Evolutionary conservation across 2,113 vertebrate species (phyloP).

Genomic region (Pterocles burchelli): DNA sequence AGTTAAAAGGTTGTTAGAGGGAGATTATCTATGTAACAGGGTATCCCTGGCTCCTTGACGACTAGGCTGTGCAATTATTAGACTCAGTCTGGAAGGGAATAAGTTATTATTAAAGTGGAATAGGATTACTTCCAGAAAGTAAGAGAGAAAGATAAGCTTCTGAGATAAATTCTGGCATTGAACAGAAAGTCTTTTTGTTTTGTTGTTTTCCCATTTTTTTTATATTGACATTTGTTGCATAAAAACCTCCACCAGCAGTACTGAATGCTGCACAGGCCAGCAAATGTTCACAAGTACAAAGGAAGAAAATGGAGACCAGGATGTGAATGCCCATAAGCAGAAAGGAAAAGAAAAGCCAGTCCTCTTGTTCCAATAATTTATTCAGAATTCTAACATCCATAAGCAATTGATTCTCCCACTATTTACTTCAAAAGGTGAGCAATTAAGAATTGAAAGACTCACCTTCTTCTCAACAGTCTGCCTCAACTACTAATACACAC

Average conservation of each 20-base stretch:
- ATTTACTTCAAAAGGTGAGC: neutral
- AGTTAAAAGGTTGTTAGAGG: neutral
- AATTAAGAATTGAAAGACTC: neutral
- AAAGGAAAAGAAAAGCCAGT: neutral
- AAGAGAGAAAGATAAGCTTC: neutral
- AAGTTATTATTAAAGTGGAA: neutral
- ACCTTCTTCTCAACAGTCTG: neutral
- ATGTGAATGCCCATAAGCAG: neutral
- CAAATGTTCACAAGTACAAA: neutral
- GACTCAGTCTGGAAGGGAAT: neutral
- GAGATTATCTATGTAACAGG: neutral
- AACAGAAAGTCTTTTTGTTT: neutral
- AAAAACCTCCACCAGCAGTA: neutral
- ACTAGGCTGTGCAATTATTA: neutral
- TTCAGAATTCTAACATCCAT: neutral
- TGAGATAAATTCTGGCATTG: neutral
- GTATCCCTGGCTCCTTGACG: neutral
- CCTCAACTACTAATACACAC: neutral
- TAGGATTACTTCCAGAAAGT: neutral
- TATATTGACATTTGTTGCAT: neutral
- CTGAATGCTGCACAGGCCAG: neutral
- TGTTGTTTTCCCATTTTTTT: neutral
- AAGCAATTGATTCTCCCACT: neutral
- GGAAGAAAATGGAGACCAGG: neutral
- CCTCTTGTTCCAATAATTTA: neutral